Evolutionary conservation across 1,140 invertebrate genomes (phyloP).

Genomic region (Drosophila nebulosa): DNA sequence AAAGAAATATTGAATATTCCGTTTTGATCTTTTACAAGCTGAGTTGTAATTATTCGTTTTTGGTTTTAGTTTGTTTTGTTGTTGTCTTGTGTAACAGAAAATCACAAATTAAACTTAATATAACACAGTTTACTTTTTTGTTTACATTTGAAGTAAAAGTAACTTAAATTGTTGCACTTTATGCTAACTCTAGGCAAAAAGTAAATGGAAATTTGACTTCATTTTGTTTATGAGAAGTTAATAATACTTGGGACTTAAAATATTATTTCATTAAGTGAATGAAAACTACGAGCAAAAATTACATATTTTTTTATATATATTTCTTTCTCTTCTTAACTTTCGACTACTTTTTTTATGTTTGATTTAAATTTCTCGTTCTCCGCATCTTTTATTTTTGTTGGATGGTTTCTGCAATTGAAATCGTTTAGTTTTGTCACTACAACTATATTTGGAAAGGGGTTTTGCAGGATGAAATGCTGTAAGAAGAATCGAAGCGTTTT

Average conservation of each 20-base stretch:
- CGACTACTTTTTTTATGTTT: slow-evolving; percentile 5
- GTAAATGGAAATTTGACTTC: slow-evolving; percentile 34
- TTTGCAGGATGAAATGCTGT: background rate
- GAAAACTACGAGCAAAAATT: slow-evolving; percentile 41
- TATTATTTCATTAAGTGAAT: slow-evolving; percentile 21
- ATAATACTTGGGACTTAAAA: slow-evolving; percentile 40
- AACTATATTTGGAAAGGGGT: background rate
- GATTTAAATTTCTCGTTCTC: background rate
- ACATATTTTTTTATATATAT: slow-evolving; percentile 22
- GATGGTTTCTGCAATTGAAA: slow-evolving; percentile 54
- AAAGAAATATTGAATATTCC: slow-evolving; percentile 1
- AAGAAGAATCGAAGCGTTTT: background rate
- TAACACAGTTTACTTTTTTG: slow-evolving; percentile 52
- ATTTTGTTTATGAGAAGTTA: slow-evolving; percentile 7
- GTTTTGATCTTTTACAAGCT: slow-evolving; percentile 29
- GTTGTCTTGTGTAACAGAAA: slow-evolving; percentile 34
- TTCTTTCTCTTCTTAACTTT: slow-evolving; percentile 25
- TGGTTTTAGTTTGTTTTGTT: background rate
- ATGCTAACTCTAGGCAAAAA: slow-evolving; percentile 11
- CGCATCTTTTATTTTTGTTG: slow-evolving; percentile 6
- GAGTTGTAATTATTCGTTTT: slow-evolving; percentile 32
- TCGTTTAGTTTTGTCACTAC: slow-evolving; percentile 45
- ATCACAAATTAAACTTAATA: slow-evolving; percentile 64
- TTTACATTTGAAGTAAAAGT: slow-evolving; percentile 37
- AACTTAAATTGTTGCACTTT: slow-evolving; percentile 1